A percentile compares a stretch with the other conserved stretches of the same genome.
These are phyloP conservation scores for Gortyna flavago DNA, from an alignment of 2,888 invertebrate species.

Conservation along the genomic window DNA sequence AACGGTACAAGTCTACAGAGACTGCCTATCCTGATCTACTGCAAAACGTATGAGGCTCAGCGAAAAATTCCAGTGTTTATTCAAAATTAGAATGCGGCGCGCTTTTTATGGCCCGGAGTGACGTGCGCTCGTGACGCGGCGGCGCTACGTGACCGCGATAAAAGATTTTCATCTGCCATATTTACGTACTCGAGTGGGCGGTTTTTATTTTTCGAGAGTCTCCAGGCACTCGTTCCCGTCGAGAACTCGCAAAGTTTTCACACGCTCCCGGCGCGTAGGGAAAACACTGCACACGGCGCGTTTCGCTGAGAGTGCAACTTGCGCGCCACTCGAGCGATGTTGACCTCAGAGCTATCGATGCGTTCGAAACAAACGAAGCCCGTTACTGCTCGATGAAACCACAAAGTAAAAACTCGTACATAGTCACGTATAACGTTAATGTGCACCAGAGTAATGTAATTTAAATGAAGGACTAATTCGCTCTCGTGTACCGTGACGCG, in stretches of 20 bases:
- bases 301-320: constrained; percentile 62
- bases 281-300: constrained; percentile 72
- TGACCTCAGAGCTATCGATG: constrained; percentile 78
- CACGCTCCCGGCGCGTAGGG: constrained; percentile 81
- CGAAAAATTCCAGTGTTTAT: constrained; percentile 87
- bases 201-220: constrained; percentile 89
- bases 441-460: constrained; percentile 85
- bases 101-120: constrained; percentile 88
- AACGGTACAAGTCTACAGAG: constrained; percentile 77
- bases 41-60: constrained; percentile 77
- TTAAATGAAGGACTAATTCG: constrained; percentile 89
- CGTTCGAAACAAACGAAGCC: constrained; percentile 73
- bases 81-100: constrained; percentile 88
- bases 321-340: constrained; percentile 72
- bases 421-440: constrained; percentile 82
- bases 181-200: constrained; percentile 89
- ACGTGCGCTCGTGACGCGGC: constrained; percentile 89
- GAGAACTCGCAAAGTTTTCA: constrained; percentile 85
- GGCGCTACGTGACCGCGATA: constrained; percentile 89
- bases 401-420: constrained; percentile 77
- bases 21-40: constrained; percentile 77
- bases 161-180: constrained; percentile 90
- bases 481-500: constrained; percentile 88
- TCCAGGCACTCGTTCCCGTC: constrained; percentile 77
- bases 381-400: constrained; percentile 76